Evolutionary conservation across 2,113 vertebrate genomes (phyloP).

Genomic region (Oryctolagus cuniculus): DNA sequence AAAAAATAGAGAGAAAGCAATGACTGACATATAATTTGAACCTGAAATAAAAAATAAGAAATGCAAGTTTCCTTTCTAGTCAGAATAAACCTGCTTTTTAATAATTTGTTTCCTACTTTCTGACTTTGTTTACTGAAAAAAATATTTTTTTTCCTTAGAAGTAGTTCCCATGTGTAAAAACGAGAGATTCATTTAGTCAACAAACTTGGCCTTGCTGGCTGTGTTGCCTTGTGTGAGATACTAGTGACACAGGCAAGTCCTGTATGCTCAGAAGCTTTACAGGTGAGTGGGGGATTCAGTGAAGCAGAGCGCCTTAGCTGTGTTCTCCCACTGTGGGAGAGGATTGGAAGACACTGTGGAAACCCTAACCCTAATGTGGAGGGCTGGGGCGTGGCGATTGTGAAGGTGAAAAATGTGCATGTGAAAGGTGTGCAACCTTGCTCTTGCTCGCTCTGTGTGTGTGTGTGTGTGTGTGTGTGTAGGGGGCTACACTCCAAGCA

Average conservation of each 20-base stretch:
- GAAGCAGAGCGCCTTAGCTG: background rate
- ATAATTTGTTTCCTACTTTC: background rate
- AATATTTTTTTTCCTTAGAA: slow-evolving; percentile 31
- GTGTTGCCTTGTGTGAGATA: background rate
- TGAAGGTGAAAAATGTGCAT: background rate
- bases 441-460: no score
- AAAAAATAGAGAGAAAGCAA: background rate
- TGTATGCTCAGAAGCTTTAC: background rate
- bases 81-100: background rate
- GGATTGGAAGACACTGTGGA: background rate
- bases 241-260: background rate
- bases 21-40: background rate
- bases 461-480: background rate
- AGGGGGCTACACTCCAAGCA: background rate
- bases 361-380: background rate
- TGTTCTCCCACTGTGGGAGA: background rate
- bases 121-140: background rate
- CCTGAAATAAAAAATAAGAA: background rate
- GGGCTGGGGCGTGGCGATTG: background rate
- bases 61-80: background rate
- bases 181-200: background rate
- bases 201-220: background rate
- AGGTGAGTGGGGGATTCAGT: background rate
- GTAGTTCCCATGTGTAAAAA: background rate
- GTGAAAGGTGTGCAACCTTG: no score